These are phyloP conservation scores for Hippasteria phrygiana DNA, from an alignment of 53 echinoderm and acorn worm species.

Conservation along the genomic window DNA sequence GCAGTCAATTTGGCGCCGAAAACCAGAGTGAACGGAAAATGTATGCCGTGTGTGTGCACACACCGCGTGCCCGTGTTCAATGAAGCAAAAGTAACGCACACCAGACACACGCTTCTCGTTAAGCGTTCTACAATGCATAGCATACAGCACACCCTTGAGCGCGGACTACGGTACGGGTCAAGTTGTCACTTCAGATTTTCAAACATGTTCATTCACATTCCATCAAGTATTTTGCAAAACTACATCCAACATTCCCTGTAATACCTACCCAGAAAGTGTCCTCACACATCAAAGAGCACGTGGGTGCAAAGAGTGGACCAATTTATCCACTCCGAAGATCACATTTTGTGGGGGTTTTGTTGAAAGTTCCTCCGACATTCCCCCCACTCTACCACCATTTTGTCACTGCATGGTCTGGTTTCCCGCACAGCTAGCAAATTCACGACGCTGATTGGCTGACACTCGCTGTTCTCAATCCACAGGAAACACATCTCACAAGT, in stretches of 20 bases:
- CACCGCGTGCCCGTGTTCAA: no score
- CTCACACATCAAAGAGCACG: conserved; percentile 18
- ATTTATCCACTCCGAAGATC: conserved; percentile 4
- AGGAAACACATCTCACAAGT: neutral
- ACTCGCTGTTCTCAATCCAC: conserved; percentile 20
- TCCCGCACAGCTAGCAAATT: conserved; percentile 63
- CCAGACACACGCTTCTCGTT: neutral
- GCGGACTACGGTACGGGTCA: neutral
- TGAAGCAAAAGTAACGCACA: no score
- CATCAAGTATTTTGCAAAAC: conserved; percentile 37
- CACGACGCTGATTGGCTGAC: conserved; percentile 46
- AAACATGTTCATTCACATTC: conserved; percentile 36
- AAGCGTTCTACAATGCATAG: neutral
- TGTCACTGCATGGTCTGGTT: conserved; percentile 63
- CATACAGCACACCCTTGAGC: neutral
- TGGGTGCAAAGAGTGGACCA: neutral
- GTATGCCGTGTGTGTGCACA: no score
- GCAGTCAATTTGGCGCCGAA: no score
- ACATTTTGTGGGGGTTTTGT: conserved; percentile 44
- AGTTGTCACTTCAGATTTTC: conserved; percentile 23
- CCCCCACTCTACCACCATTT: conserved; percentile 43
- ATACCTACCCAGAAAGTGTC: conserved; percentile 41
- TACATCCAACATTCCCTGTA: neutral
- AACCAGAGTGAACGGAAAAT: no score
- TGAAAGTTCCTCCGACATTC: conserved; percentile 21